A percentile compares a stretch with the other conserved stretches of the same genome.
These are phyloP conservation scores for Chrysocyon brachyurus DNA, from an alignment of 2,797 vertebrate species.

Conservation along the genomic window DNA sequence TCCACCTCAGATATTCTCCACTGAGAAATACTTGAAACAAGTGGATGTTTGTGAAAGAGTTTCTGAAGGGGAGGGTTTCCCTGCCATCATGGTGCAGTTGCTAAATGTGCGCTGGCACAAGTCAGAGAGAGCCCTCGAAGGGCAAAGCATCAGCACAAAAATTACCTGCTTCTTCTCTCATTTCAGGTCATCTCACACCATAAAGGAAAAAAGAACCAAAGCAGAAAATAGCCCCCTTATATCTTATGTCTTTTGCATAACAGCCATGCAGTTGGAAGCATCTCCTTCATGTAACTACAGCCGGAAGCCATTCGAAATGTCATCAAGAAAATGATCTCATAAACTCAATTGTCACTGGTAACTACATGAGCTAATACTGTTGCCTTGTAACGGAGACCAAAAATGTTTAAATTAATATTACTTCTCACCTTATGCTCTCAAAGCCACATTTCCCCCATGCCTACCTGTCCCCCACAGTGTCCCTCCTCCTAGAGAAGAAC, in stretches of 20 bases:
- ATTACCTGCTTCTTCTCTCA: not conserved
- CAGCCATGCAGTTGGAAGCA: accelerated
- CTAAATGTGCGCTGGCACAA: accelerated
- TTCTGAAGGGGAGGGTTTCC: not conserved
- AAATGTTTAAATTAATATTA: not conserved
- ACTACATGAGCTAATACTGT: not conserved
- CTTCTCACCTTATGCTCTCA: not conserved
- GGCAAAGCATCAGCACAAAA: accelerated
- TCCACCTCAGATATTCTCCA: not conserved
- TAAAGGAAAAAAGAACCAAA: not conserved
- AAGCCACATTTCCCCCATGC: accelerated
- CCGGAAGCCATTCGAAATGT: not conserved
- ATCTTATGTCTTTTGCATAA: not conserved
- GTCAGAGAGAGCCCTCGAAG: not conserved
- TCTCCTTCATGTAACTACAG: not conserved
- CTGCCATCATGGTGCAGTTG: accelerated
- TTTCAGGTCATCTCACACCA: no score
- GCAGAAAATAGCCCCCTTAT: accelerated
- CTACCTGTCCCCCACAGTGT: accelerated
- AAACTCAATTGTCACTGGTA: not conserved
- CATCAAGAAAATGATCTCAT: not conserved
- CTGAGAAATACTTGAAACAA: not conserved
- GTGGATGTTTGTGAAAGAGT: not conserved
- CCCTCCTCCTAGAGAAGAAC: accelerated
- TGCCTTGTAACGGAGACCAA: not conserved